Conservation (phyloP, 2,113 vertebrate genomes). For the Lathamus discolor region DNA sequence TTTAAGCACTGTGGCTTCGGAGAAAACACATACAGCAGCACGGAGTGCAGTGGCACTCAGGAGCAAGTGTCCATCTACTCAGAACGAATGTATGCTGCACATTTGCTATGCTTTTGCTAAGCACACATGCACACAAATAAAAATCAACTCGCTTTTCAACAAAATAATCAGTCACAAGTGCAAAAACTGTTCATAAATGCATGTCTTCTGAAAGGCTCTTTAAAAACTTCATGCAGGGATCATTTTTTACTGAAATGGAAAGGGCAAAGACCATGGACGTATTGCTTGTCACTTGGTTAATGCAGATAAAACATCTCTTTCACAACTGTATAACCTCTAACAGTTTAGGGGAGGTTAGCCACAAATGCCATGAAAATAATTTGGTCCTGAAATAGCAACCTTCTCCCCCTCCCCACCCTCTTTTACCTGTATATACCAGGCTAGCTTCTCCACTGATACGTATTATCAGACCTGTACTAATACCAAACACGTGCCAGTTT, state of each 20-base stretch:
- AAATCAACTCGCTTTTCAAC: neutral
- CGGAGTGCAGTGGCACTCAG: neutral
- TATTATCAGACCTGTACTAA: neutral
- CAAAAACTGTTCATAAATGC: neutral
- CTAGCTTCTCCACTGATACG: neutral
- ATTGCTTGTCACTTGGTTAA: neutral
- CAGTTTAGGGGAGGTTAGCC: neutral
- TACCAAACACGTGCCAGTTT: neutral
- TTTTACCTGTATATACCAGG: neutral
- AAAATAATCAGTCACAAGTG: neutral
- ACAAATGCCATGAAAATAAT: neutral
- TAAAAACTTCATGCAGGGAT: neutral
- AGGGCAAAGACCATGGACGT: neutral
- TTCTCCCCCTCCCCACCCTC: neutral
- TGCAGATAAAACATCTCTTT: neutral
- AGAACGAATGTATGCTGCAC: neutral
- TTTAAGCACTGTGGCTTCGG: neutral
- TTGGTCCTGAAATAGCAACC: conserved; percentile 16
- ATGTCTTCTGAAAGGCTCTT: neutral
- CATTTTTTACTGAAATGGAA: neutral
- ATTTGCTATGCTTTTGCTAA: neutral
- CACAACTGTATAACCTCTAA: neutral
- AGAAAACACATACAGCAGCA: neutral
- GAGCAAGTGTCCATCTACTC: neutral
- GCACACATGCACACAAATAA: neutral